Evolutionary conservation across 2,888 invertebrate species (phyloP), one percentile per base, ranked within the genome.

Genomic region (Dendrolimus houi): DNA sequence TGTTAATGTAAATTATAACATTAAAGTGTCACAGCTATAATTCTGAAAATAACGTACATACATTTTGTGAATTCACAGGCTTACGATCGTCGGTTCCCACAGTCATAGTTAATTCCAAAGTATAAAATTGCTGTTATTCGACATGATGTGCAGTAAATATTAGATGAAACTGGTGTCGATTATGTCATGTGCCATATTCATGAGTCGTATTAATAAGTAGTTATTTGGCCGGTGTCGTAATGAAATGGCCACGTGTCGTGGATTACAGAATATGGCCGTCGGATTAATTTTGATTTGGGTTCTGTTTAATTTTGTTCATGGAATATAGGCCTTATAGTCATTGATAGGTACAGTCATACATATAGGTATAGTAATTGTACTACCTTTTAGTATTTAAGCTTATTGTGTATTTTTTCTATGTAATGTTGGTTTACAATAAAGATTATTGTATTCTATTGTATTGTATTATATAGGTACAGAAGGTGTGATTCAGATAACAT

Each of bases 81-180:
- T 64, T 69, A 66, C 64, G 64, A 65, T 64, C 66, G 62, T 62
- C 62, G 63, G 73, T 75, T 83, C 83, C 77, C 81, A 81, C 77
- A 71, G 68, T 65, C 62, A 64, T 57, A 64, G 75, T 79, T 80
- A 83, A 77, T 82, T 72, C 72, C 68, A 68, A 68, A 75, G 66
- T 77, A 82, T 80, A 78, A 83, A 81, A 85, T 79, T 77, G 75
- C 78, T 79, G 75, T 79, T 81, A 83, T 81, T 77, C 68, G 64
- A 68, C 78, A 74, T 80, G 81, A 83, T 82, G 77, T 72, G 76
- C 75, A 78, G 83, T 88, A 85, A 85, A 89, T 88, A 87, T 84
- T 83, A 82, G 77, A 89, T 86, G 83, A 79, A 80, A 75, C 76
- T 70, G 74, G 79, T 81, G 80, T 81, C 83, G 80, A 83, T 85